phyloP scores from a whole-genome alignment of 1,140 invertebrate species.

The Sycobia sp. region DNA sequence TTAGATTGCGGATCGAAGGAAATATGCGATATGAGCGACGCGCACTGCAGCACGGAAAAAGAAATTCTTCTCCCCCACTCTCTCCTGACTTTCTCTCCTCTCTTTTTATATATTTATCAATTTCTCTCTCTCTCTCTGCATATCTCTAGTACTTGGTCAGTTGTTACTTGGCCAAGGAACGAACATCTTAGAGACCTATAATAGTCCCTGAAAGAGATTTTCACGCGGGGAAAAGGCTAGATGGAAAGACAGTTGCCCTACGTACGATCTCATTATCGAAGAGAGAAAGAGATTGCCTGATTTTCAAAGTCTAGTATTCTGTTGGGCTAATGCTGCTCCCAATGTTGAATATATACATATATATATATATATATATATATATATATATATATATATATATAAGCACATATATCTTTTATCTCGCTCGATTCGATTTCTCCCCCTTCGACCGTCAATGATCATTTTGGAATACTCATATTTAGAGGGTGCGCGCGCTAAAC shows the following conservation, averaged over 20 bases:
- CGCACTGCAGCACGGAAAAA: too few relatives aligned
- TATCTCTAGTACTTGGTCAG: slow-evolving; percentile 7
- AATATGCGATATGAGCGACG: slow-evolving; percentile 11
- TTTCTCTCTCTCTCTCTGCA: slow-evolving; percentile 28
- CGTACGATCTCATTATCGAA: slow-evolving; percentile 31
- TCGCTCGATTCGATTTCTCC: slow-evolving; percentile 26
- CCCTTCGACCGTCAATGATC: slow-evolving; percentile 34
- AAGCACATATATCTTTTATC: too few relatives aligned
- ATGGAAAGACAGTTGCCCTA: too few relatives aligned
- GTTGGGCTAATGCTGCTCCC: slow-evolving; percentile 19
- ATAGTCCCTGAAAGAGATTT: slow-evolving; percentile 19
- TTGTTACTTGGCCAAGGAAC: too few relatives aligned
- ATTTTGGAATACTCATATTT: too few relatives aligned
- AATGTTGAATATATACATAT: too few relatives aligned
- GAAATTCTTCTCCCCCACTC: slow-evolving; percentile 8
- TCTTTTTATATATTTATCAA: too few relatives aligned
- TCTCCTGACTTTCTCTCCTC: slow-evolving; percentile 9
- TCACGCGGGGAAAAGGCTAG: slow-evolving; percentile 24
- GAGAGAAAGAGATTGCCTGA: slow-evolving; percentile 29
- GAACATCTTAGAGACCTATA: slow-evolving; percentile 19
- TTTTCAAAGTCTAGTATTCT: slow-evolving; percentile 34
- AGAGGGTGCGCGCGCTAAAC: too few relatives aligned
- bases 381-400: too few relatives aligned
- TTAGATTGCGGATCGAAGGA: slow-evolving; percentile 15
- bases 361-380: too few relatives aligned